phyloP scores from a whole-genome alignment of 2,113 vertebrate genomes.

The Puffinus mauretanicus region DNA sequence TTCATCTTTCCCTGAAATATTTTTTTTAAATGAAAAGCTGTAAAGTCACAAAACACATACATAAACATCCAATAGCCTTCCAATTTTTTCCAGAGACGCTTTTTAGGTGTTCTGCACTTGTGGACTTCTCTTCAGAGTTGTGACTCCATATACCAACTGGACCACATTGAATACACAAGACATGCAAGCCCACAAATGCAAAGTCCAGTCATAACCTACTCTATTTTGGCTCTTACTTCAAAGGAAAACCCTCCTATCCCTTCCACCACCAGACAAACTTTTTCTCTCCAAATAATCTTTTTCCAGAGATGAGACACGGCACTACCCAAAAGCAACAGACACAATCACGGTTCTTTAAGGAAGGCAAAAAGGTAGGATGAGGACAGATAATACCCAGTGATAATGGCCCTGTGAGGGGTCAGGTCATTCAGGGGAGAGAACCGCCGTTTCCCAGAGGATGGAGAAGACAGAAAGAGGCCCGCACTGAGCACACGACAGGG shows the following conservation, averaged over 20 bases:
- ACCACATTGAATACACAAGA: not conserved
- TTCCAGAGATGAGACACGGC: not conserved
- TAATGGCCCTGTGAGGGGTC: not conserved
- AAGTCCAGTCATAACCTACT: not conserved
- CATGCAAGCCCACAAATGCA: not conserved
- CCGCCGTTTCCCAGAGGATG: not conserved
- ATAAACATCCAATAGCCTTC: not conserved
- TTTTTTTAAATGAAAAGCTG: not conserved
- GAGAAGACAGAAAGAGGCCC: not conserved
- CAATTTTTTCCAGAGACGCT: not conserved
- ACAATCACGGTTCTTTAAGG: not conserved
- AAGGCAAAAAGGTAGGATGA: not conserved
- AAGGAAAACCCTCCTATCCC: not conserved
- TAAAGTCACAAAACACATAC: not conserved
- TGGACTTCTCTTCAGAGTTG: not conserved
- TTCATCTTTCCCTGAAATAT: not conserved
- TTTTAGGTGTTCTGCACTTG: not conserved
- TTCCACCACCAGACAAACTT: not conserved
- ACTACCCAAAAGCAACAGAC: not conserved
- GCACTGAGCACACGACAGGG: not conserved
- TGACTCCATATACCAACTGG: fast-evolving
- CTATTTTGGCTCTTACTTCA: not conserved
- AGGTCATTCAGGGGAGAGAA: no score
- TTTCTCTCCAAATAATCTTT: no score
- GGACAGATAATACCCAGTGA: fast-evolving